Evolutionary conservation across 2,113 vertebrate genomes (phyloP).

Genomic region (Oryzias curvinotus): DNA sequence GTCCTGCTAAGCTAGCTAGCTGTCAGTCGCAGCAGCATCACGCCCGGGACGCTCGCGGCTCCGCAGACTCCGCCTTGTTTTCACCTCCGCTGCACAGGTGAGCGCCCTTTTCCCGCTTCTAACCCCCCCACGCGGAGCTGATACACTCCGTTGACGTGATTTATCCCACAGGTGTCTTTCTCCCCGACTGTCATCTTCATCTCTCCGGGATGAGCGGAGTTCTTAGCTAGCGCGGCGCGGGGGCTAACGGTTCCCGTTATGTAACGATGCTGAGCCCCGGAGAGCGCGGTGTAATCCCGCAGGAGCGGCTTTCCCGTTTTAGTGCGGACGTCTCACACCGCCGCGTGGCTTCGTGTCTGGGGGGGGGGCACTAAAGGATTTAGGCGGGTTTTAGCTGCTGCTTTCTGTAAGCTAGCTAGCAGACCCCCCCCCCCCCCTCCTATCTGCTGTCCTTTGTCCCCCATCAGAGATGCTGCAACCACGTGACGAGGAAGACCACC

Average conservation of each 20-base stretch:
- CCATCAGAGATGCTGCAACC: background rate
- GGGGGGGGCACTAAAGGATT: too few relatives aligned
- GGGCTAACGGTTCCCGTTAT: slow-evolving; percentile 45
- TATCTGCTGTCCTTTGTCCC: slow-evolving; percentile 65
- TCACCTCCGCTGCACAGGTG: slow-evolving; percentile 40
- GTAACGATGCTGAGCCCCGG: slow-evolving; percentile 48
- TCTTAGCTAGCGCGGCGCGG: slow-evolving; percentile 15
- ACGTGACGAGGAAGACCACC: too few relatives aligned
- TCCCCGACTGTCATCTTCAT: too few relatives aligned
- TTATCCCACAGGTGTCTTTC: too few relatives aligned
- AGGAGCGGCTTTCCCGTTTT: background rate
- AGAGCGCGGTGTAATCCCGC: too few relatives aligned
- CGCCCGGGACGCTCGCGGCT: slow-evolving; percentile 34
- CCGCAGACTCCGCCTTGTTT: slow-evolving; percentile 9
- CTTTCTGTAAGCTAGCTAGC: slow-evolving; percentile 11
- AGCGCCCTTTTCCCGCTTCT: background rate
- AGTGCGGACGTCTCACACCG: background rate
- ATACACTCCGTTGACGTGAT: too few relatives aligned
- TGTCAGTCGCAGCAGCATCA: slow-evolving; percentile 50
- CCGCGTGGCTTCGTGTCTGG: too few relatives aligned
- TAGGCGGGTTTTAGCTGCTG: background rate
- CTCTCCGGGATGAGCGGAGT: slow-evolving; percentile 38
- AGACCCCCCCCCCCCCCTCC: slow-evolving; percentile 16
- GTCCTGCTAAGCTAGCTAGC: slow-evolving; percentile 42
- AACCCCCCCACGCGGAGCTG: too few relatives aligned